These are phyloP conservation scores for Chiroxiphia lanceolata DNA, from an alignment of 2,797 vertebrate genomes.

Conservation along the genomic window DNA sequence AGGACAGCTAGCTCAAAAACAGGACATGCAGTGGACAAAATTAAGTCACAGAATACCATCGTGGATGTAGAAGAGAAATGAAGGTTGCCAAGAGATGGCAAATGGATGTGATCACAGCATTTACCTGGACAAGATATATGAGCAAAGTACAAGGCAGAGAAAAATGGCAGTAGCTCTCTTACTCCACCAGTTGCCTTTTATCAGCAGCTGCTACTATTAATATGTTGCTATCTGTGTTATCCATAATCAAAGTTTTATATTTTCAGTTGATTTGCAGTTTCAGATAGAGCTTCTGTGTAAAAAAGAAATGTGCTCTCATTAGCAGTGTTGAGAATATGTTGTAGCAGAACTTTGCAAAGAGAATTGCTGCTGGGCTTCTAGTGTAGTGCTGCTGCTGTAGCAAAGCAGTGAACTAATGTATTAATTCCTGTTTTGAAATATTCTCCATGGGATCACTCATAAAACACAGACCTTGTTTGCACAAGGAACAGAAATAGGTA, in stretches of 20 bases:
- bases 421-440: constrained; percentile 51
- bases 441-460: neutral
- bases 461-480: constrained; percentile 37
- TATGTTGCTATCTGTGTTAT: neutral
- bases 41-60: constrained; percentile 18
- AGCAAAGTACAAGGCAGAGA: constrained; percentile 13
- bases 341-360: neutral
- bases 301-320: constrained; percentile 29
- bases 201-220: neutral
- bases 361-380: constrained; percentile 24
- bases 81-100: constrained; percentile 36
- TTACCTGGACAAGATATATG: constrained; percentile 32
- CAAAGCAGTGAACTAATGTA: constrained; percentile 10
- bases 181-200: neutral
- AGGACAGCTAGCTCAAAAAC: constrained; percentile 38
- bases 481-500: constrained; percentile 9
- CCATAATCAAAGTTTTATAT: constrained; percentile 30
- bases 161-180: neutral
- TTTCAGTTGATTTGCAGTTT: constrained; percentile 13
- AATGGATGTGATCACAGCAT: constrained; percentile 32
- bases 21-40: constrained; percentile 42
- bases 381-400: neutral
- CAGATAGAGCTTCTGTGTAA: neutral
- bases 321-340: neutral
- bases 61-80: constrained; percentile 13